phyloP scores from a whole-genome alignment of 2,888 invertebrate species.

The Hymenopus coronatus region DNA sequence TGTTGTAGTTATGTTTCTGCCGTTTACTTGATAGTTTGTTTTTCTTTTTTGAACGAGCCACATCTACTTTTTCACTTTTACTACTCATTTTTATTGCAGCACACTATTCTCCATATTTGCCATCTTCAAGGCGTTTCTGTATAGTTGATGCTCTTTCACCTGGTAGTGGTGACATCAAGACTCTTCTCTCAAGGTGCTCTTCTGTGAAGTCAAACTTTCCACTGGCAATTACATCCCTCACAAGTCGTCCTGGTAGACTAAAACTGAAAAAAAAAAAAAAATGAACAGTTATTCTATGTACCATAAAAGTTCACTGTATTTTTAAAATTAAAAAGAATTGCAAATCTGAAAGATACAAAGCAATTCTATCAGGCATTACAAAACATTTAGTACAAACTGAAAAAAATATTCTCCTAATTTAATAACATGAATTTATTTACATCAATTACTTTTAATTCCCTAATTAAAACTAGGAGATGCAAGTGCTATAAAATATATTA shows the following conservation, averaged over 20 bases:
- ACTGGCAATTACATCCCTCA: not conserved
- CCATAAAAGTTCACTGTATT: too few species aligned
- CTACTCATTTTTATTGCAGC: not conserved
- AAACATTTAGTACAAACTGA: too few species aligned
- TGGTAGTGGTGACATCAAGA: constrained; percentile 34
- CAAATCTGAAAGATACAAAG: too few species aligned
- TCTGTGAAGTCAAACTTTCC: constrained; percentile 14
- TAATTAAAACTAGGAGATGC: too few species aligned
- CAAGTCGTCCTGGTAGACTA: not conserved
- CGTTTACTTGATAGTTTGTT: not conserved
- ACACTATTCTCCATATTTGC: not conserved
- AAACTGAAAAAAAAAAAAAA: not conserved
- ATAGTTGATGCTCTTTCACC: not conserved
- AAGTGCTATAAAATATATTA: too few species aligned
- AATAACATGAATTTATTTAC: too few species aligned
- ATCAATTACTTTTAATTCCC: too few species aligned
- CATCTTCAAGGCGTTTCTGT: not conserved
- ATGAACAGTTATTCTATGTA: not conserved
- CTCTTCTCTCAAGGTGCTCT: constrained; percentile 19
- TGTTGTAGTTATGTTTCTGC: not conserved
- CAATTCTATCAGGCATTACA: too few species aligned
- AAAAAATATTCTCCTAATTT: too few species aligned
- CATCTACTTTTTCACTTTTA: not conserved
- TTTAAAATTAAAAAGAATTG: too few species aligned
- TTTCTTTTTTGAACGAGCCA: not conserved